Base-by-base conservation (phyloP, 92 coral and sea anemone genomes). In the Metridium senile region DNA sequence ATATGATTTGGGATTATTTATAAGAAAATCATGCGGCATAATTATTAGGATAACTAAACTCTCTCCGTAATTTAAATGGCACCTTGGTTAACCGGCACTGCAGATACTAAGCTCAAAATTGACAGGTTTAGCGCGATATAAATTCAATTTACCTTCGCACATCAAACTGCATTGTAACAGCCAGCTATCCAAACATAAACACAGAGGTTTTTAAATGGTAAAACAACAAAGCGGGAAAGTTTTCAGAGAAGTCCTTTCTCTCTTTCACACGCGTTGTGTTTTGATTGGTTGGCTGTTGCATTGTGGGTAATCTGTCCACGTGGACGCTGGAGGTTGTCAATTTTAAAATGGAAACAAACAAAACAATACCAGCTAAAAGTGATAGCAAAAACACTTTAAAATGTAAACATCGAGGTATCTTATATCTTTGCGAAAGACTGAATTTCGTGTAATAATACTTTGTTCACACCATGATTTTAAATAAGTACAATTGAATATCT, bases 121-220 rank as follows among this genome's bases (percentile, higher is more conserved):
- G 49, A 39, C 49, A 39, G 49, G 8, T 39, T 4, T 39, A 4
- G 6, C 6, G 6, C 49, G 13, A 6, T 4, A 39, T 39, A 23
- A 19, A 72, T 11, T 25, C 11, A 17, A 35, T 92, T 45, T 75
- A 91, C 97, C 97, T 91, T 63, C 97, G 77, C 34, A 91, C 91
- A 67, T 91, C 97, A 33, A 91, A 91, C 86, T 91, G 97, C 97
- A 91, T 91, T 27, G 16, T 76, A 21, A 30, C 28, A 25, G 6
- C 3, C 33, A 28, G 28, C 45, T 28, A 31, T 28, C 27, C 21
- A 28, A 54, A 54, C 25, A 54, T 2, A 54, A 9, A 54, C 25
- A 45, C 9, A 45, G 16, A n/a, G n/a, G n/a, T n/a, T 39, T 4
- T 39, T 39, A 4, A 39, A 39, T 6, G 13, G 49, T 6, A 39